phyloP scores from a whole-genome alignment of 2,888 invertebrate genomes.

The Hesperia comma region DNA sequence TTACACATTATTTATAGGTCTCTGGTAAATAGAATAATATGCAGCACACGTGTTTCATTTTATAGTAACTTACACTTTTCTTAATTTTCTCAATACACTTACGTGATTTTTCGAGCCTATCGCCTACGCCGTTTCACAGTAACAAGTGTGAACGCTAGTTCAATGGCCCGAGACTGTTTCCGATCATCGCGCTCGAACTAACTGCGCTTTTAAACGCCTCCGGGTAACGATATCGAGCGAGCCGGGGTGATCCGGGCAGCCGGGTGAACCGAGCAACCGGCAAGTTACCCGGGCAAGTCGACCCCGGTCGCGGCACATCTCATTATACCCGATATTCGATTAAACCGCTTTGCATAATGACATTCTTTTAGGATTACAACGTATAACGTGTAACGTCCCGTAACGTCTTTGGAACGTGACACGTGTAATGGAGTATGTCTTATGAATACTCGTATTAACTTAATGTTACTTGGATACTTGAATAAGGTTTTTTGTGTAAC shows the following conservation, averaged over 20 bases:
- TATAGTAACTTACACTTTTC: too few species aligned
- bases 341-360: slow-evolving; percentile 15
- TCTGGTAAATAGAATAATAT: too few species aligned
- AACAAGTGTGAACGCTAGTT: background rate
- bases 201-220: slow-evolving; percentile 24
- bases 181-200: slow-evolving; percentile 5
- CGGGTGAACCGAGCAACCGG: too few species aligned
- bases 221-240: slow-evolving; percentile 25
- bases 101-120: too few species aligned
- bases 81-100: too few species aligned
- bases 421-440: background rate
- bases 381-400: background rate
- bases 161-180: background rate
- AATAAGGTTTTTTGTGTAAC: too few species aligned
- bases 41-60: too few species aligned
- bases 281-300: too few species aligned
- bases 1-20: too few species aligned
- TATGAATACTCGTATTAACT: background rate
- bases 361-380: slow-evolving; percentile 3
- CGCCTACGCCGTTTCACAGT: too few species aligned
- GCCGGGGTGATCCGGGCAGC: background rate
- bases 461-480: background rate
- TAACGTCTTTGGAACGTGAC: background rate
- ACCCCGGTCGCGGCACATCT: background rate
- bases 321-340: slow-evolving; percentile 17